These are phyloP conservation scores for Tetranychus piercei DNA, from an alignment of 2,888 invertebrate genomes.

Conservation along the genomic window DNA sequence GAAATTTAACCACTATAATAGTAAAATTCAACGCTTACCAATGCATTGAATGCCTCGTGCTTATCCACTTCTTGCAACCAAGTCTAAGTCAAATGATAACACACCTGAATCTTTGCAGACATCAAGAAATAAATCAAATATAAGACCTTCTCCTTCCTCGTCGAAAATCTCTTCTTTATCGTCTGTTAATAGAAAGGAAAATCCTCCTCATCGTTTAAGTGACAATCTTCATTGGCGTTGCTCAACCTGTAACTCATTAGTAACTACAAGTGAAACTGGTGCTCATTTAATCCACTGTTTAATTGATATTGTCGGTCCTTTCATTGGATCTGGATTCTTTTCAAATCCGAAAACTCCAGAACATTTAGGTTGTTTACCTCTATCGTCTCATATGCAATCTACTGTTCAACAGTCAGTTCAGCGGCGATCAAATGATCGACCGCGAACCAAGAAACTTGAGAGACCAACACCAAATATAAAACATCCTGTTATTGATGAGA, in stretches of 20 bases:
- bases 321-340: background rate
- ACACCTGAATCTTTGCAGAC: background rate
- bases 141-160: background rate
- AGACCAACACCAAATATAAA: constrained; percentile 25
- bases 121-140: no score
- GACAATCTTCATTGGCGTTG: constrained; percentile 15
- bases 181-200: background rate
- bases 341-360: background rate
- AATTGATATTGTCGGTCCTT: background rate
- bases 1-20: background rate
- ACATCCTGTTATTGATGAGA: constrained; percentile 23
- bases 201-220: constrained; percentile 3
- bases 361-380: background rate
- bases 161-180: background rate
- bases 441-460: constrained; percentile 25
- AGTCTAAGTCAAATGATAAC: background rate
- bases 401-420: background rate
- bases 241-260: constrained; percentile 8
- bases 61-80: background rate
- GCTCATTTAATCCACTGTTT: constrained; percentile 12
- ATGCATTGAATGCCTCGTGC: background rate
- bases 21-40: background rate
- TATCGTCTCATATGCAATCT: background rate
- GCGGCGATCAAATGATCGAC: constrained; percentile 15
- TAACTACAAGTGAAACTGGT: constrained; percentile 15